Percentiles rank a stretch among this genome's conserved stretches.
These are phyloP conservation scores for Drosophila sordidula DNA, from an alignment of 2,888 invertebrate genomes.

Conservation along the genomic window DNA sequence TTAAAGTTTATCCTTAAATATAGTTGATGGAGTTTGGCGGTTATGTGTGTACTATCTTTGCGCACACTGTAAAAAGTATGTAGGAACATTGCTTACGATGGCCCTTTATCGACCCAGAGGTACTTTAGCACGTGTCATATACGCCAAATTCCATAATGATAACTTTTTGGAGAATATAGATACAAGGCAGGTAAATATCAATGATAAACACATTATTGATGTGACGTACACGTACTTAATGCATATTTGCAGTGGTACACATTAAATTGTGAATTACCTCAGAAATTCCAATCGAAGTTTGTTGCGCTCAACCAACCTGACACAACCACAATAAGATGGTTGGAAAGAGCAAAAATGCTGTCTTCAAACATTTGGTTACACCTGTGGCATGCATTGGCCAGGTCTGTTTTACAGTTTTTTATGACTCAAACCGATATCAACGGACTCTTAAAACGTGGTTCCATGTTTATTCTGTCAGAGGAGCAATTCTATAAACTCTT, in stretches of 20 bases:
- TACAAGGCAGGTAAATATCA: constrained; percentile 76
- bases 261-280: constrained; percentile 77
- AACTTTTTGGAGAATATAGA: constrained; percentile 84
- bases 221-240: not conserved
- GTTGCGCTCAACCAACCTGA: constrained; percentile 83
- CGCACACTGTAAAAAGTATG: constrained; percentile 10
- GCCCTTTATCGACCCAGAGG: constrained; percentile 83
- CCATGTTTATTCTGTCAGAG: constrained; percentile 97
- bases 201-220: not conserved
- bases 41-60: constrained; percentile 1
- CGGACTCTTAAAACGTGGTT: constrained; percentile 95
- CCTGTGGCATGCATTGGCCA: constrained; percentile 94
- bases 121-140: constrained; percentile 84
- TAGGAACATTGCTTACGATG: constrained; percentile 56
- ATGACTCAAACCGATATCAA: constrained; percentile 98
- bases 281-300: constrained; percentile 82
- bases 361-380: constrained; percentile 90
- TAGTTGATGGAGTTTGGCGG: too few species aligned
- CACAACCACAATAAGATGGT: constrained; percentile 81
- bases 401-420: constrained; percentile 94
- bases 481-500: constrained; percentile 89
- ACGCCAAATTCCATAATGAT: constrained; percentile 85
- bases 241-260: constrained; percentile 83
- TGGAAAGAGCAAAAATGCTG: constrained; percentile 82
- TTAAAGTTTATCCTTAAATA: constrained; percentile 3